Percentiles rank a stretch among this genome's conserved stretches.
These are phyloP conservation scores for Timema podura DNA, from an alignment of 2,888 invertebrate species.

Conservation along the genomic window DNA sequence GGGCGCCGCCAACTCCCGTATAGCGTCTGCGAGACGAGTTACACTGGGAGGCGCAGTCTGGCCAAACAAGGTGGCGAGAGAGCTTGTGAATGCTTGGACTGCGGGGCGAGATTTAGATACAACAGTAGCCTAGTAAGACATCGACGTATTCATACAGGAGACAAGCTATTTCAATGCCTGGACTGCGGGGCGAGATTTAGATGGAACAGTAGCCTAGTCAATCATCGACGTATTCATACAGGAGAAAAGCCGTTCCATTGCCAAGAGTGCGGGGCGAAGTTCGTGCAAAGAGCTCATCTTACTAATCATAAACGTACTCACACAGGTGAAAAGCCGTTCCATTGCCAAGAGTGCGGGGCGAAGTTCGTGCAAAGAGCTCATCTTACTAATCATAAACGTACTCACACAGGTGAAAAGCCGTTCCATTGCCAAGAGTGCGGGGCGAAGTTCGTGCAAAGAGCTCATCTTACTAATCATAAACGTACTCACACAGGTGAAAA, in stretches of 20 bases:
- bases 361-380: too few relatives aligned
- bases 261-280: neutral
- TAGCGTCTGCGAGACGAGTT: too few relatives aligned
- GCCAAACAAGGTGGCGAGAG: neutral
- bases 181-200: neutral
- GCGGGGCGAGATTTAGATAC: neutral
- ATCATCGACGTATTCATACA: neutral
- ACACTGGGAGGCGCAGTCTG: too few relatives aligned
- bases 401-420: too few relatives aligned
- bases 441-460: too few relatives aligned
- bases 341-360: too few relatives aligned
- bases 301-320: neutral
- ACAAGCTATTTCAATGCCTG: neutral
- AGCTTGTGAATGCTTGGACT: neutral
- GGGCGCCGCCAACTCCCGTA: too few relatives aligned
- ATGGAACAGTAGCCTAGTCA: neutral
- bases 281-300: neutral
- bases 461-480: too few relatives aligned
- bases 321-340: constrained; percentile 6
- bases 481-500: too few relatives aligned
- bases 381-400: too few relatives aligned
- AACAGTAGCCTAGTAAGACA: neutral
- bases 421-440: too few relatives aligned
- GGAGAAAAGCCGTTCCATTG: neutral
- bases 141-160: constrained; percentile 8